Conservation (phyloP, 2,888 invertebrate species). For the Sminthurinus aureus region DNA sequence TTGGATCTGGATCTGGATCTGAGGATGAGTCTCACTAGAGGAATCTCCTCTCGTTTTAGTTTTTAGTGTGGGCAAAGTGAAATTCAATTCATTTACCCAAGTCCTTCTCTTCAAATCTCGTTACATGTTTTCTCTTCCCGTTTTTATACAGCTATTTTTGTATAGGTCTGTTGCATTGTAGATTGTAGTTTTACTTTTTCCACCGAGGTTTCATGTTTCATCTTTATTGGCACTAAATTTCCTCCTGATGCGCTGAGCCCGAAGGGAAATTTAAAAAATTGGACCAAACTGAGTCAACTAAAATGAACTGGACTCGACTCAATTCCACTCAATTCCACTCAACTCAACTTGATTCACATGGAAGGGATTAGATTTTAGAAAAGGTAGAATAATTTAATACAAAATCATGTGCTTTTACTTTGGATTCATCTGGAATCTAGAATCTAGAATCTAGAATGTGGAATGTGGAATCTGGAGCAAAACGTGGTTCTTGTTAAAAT, state of each 20-base stretch:
- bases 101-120: constrained; percentile 21
- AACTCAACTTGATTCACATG: not conserved
- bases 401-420: too few species aligned
- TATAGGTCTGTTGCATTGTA: not conserved
- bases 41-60: not conserved
- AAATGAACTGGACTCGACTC: not conserved
- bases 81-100: constrained; percentile 23
- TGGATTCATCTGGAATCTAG: too few species aligned
- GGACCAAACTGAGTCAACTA: too few species aligned
- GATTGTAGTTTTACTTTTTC: not conserved
- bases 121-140: constrained; percentile 12
- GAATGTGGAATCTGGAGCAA: too few species aligned
- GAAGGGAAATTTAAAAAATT: not conserved
- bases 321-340: not conserved
- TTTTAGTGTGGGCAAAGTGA: not conserved
- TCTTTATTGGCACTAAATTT: constrained; percentile 24
- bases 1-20: not conserved
- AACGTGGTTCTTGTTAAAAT: too few species aligned
- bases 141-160: not conserved
- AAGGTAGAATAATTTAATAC: too few species aligned
- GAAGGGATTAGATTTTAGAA: not conserved
- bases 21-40: not conserved
- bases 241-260: not conserved
- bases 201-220: not conserved
- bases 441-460: too few species aligned